These are phyloP conservation scores for Jordanella pulchra DNA, from an alignment of 2,797 vertebrate genomes.

Conservation along the genomic window DNA sequence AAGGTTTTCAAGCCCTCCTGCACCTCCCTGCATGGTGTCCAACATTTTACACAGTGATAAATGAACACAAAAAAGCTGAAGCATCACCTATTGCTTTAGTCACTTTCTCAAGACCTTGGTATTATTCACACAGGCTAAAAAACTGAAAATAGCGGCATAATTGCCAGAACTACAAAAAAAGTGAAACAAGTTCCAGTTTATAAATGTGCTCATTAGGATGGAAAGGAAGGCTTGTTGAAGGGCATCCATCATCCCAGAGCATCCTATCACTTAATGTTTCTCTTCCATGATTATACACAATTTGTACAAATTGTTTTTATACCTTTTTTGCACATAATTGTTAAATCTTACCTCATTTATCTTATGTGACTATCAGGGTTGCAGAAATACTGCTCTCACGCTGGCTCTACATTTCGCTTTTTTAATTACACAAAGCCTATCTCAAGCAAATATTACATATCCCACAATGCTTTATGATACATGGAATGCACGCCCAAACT, in stretches of 20 bases:
- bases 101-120: constrained; percentile 50
- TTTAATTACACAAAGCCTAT: constrained; percentile 23
- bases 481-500: neutral
- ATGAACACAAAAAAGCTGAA: constrained; percentile 61
- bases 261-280: constrained; percentile 47
- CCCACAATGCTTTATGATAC: neutral
- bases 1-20: constrained; percentile 56
- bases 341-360: constrained; percentile 45
- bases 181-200: constrained; percentile 37
- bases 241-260: constrained; percentile 60
- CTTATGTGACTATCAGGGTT: constrained; percentile 29
- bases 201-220: constrained; percentile 60
- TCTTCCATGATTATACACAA: constrained; percentile 39
- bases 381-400: constrained; percentile 6
- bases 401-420: neutral
- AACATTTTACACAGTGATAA: constrained; percentile 63
- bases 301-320: constrained; percentile 39
- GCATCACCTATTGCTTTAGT: constrained; percentile 44
- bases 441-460: constrained; percentile 2
- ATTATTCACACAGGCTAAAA: constrained; percentile 46
- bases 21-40: constrained; percentile 52
- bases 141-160: constrained; percentile 38
- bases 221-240: constrained; percentile 49
- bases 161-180: constrained; percentile 46
- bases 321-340: constrained; percentile 34